A percentile compares a stretch with the other conserved stretches of the same genome.
These are phyloP conservation scores for Enteromius paludinosus DNA, from an alignment of 2,797 vertebrate genomes.

Conservation along the genomic window DNA sequence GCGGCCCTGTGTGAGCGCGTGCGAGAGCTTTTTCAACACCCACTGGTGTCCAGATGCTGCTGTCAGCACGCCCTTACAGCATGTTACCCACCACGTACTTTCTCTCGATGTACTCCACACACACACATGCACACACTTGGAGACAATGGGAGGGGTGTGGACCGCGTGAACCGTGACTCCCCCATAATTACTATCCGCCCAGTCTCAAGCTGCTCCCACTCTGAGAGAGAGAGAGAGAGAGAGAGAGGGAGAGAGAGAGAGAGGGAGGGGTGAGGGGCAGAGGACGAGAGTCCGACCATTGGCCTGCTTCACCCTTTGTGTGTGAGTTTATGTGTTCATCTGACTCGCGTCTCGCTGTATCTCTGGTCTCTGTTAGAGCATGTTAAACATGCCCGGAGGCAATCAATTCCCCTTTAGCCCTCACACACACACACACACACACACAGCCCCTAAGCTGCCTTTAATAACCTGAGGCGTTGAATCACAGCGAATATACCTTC, in stretches of 20 bases:
- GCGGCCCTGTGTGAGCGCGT: slow-evolving; percentile 16
- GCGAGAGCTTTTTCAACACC: slow-evolving; percentile 80
- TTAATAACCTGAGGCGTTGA: slow-evolving; percentile 71
- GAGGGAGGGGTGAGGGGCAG: slow-evolving; percentile 35
- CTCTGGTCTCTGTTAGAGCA: slow-evolving; percentile 56
- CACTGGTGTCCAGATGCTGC: slow-evolving; percentile 94
- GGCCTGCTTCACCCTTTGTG: slow-evolving; percentile 68
- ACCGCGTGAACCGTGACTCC: slow-evolving; percentile 60
- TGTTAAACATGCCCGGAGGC: slow-evolving; percentile 77
- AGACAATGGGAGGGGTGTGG: slow-evolving; percentile 61
- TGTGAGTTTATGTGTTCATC: slow-evolving; percentile 61
- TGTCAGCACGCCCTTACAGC: slow-evolving; percentile 93
- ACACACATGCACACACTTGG: slow-evolving; percentile 42
- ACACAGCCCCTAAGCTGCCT: slow-evolving; percentile 52
- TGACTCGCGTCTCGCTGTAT: slow-evolving; percentile 44
- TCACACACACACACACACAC: slow-evolving; percentile 37
- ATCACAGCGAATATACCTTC: slow-evolving; percentile 66
- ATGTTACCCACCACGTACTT: slow-evolving; percentile 84
- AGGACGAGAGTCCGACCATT: slow-evolving; percentile 76
- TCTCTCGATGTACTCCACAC: slow-evolving; percentile 48
- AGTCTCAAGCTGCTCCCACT: slow-evolving; percentile 64
- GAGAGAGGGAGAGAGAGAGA: no score
- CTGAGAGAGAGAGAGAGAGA: slow-evolving; percentile 29
- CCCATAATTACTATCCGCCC: slow-evolving; percentile 66
- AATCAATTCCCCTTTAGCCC: slow-evolving; percentile 72